These are phyloP conservation scores for Himalopsyche anomala DNA, from an alignment of 2,888 invertebrate genomes.

Conservation along the genomic window DNA sequence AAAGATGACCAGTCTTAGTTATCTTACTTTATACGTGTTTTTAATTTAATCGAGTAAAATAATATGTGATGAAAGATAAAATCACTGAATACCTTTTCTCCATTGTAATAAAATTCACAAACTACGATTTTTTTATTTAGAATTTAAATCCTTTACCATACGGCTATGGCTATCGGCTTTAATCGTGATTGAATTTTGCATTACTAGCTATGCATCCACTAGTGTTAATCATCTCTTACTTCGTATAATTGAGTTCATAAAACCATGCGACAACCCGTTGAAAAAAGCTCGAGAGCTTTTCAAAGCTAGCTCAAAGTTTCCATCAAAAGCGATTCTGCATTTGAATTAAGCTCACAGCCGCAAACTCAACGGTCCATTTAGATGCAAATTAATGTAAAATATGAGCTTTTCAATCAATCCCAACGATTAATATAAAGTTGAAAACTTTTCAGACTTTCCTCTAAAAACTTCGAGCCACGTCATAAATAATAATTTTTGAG, in stretches of 20 bases:
- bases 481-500: constrained; percentile 19
- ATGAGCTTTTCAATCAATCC: constrained; percentile 49
- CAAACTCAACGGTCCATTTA: constrained; percentile 46
- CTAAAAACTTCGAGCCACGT: background rate
- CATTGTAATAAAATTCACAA: no score
- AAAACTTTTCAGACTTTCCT: constrained; percentile 6
- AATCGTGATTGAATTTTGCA: no score
- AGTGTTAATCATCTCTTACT: background rate
- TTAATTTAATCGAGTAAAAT: no score
- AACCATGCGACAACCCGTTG: constrained; percentile 4
- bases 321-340: constrained; percentile 44
- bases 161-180: no score
- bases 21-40: no score
- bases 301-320: constrained; percentile 17
- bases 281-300: constrained; percentile 1
- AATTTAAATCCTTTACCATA: no score
- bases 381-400: constrained; percentile 55
- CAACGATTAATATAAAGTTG: background rate
- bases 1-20: no score
- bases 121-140: no score
- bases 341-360: constrained; percentile 21
- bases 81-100: no score
- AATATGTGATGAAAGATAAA: no score
- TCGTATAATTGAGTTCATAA: background rate
- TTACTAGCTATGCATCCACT: background rate